Base-by-base conservation (phyloP, 2,888 invertebrate genomes). In the Copidosoma aretas region DNA sequence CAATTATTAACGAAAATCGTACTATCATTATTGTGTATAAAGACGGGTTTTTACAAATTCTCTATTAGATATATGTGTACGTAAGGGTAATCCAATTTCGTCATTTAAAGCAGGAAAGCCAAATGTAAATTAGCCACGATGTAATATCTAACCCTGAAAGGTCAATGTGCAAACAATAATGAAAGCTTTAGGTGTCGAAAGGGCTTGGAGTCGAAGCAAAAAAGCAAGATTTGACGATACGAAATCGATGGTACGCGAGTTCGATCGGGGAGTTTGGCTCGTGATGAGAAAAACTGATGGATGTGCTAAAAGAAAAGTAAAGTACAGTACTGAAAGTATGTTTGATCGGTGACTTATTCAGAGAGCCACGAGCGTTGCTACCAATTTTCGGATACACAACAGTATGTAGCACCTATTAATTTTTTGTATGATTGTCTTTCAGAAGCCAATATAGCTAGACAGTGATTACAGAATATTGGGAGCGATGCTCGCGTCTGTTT, bases 61-160 rank as follows among this genome's bases (percentile, higher is more conserved):
- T 15, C 54, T 46, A 56, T 15, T 51, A 49, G 14, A 58, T 54
- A 19, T 10, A 54, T 22, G 52, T n/a, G n/a, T n/a, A n/a, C n/a
- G n/a, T 54, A 19, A n/a, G 56, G 56, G 60, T 41, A 59, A 15
- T 24, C 21, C 24, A 70, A 64, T 3, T 32, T 58, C 25, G 57
- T 64, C 56, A 43, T 52, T 70, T 60, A 60, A 62, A 61, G 61
- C 41, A 67, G 64, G 64, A 57, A 61, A 63, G 53, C 60, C 61
- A 58, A 67, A 61, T 52, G 61, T 64, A 58, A 67, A 64, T 61
- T 41, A 14, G 19, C 22, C 12, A 19, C 17, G 17, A 19, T 46
- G 8, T 24, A 15, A 8, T 21, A 52, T 46, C 14, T 14, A 19
- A 14, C 21, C 22, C 39, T 46, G 2, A 12, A 10, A 57, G 15